Conservation (phyloP, 1,140 invertebrate species). For the Bombus pascuorum region DNA sequence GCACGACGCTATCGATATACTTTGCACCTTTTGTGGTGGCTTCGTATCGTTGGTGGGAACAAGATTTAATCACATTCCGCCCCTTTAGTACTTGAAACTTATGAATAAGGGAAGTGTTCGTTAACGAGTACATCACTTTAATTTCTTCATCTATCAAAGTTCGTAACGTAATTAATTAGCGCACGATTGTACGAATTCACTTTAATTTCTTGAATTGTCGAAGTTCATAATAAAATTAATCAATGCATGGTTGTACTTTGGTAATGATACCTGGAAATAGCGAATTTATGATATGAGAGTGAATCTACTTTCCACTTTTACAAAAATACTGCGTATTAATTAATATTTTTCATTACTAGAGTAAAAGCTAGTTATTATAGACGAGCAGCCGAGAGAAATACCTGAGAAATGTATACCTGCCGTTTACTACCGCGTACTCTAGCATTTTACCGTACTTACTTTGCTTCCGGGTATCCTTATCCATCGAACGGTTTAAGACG, state of each 20-base stretch:
- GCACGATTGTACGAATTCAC: background rate
- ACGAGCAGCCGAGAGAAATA: too few species aligned
- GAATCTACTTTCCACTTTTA: background rate
- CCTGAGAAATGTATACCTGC: background rate
- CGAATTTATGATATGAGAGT: background rate
- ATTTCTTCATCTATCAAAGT: slow-evolving; percentile 9
- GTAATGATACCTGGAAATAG: background rate
- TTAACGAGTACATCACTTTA: slow-evolving; percentile 8
- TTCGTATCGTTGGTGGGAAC: slow-evolving; percentile 35
- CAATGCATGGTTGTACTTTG: too few species aligned
- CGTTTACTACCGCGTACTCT: background rate
- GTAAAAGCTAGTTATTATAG: background rate
- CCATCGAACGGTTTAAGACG: slow-evolving; percentile 17
- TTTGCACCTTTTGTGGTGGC: slow-evolving; percentile 24
- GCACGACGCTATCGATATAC: background rate
- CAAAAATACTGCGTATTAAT: background rate
- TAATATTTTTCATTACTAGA: background rate
- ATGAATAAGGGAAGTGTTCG: slow-evolving; percentile 30
- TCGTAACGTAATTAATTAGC: background rate
- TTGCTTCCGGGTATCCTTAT: background rate
- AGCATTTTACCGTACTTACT: background rate
- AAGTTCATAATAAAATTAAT: too few species aligned
- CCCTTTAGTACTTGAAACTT: slow-evolving; percentile 22
- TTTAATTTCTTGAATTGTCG: background rate
- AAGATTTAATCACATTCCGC: slow-evolving; percentile 37